phyloP scores from a whole-genome alignment of 2,797 vertebrate genomes.

The Rhynchonycteris naso region DNA sequence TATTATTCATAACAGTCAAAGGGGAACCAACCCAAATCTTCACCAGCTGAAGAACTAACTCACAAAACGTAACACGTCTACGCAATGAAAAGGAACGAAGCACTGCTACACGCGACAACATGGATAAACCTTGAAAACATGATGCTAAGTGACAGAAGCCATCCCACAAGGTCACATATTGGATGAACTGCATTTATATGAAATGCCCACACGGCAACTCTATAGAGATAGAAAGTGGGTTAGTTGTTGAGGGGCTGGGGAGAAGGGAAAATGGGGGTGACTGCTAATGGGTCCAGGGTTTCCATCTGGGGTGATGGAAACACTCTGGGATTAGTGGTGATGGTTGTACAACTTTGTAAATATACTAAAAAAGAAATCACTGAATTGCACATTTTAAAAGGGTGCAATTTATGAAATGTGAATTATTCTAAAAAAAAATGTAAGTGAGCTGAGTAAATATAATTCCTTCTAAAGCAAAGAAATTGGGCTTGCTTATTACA shows the following conservation, averaged over 20 bases:
- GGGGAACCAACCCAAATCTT: background rate
- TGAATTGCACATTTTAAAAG: background rate
- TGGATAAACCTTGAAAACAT: fast-evolving
- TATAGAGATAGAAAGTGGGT: background rate
- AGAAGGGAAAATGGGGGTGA: background rate
- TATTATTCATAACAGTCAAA: background rate
- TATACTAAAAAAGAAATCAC: background rate
- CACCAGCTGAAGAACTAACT: background rate
- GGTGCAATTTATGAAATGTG: background rate
- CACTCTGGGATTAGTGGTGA: background rate
- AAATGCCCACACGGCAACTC: background rate
- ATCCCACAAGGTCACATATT: fast-evolving
- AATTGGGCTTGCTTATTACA: background rate
- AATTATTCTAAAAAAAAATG: background rate
- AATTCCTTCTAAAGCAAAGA: background rate
- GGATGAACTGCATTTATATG: fast-evolving
- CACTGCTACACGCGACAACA: fast-evolving
- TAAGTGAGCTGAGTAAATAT: background rate
- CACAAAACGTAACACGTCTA: background rate
- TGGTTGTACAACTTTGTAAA: background rate
- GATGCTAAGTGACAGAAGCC: background rate
- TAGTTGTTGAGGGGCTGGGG: fast-evolving
- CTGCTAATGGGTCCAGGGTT: background rate
- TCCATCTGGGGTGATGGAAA: background rate
- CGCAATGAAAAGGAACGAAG: fast-evolving